phyloP scores from a whole-genome alignment of 1,140 invertebrate species.

The Pachyrhynchus sulphureomaculatus region DNA sequence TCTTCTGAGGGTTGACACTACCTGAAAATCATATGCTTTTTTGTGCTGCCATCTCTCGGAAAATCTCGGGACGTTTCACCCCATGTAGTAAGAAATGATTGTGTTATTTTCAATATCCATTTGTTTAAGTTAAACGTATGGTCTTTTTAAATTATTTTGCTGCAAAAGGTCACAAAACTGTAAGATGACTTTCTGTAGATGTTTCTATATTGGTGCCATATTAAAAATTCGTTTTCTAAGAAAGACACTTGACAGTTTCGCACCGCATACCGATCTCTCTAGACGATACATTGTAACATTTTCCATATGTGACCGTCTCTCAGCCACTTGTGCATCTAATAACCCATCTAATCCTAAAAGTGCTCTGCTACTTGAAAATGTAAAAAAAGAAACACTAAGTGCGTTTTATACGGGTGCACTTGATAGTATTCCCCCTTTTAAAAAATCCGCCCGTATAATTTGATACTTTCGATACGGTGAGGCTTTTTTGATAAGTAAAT shows the following conservation, averaged over 20 bases:
- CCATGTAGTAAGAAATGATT: too few species aligned
- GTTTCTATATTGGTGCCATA: too few species aligned
- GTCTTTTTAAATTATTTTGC: too few species aligned
- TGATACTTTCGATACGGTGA: slow-evolving; percentile 4
- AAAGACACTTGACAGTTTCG: slow-evolving; percentile 2
- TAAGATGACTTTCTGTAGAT: too few species aligned
- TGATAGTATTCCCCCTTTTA: neutral
- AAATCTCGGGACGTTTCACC: too few species aligned
- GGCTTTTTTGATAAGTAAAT: neutral
- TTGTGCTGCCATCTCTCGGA: too few species aligned
- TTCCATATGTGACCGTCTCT: neutral
- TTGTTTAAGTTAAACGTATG: too few species aligned
- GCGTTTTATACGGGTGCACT: neutral
- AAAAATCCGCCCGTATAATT: slow-evolving; percentile 8
- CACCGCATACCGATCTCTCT: neutral
- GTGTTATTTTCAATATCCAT: too few species aligned
- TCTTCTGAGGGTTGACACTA: too few species aligned
- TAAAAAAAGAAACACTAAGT: neutral
- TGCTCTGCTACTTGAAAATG: neutral
- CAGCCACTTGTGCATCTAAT: slow-evolving; percentile 7
- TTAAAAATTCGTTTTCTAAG: too few species aligned
- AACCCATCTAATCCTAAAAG: slow-evolving; percentile 7
- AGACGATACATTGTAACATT: neutral
- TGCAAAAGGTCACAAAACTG: too few species aligned
- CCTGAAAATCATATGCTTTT: too few species aligned